These are phyloP conservation scores for Himalopsyche phryganea DNA, from an alignment of 1,140 invertebrate species.

Conservation along the genomic window DNA sequence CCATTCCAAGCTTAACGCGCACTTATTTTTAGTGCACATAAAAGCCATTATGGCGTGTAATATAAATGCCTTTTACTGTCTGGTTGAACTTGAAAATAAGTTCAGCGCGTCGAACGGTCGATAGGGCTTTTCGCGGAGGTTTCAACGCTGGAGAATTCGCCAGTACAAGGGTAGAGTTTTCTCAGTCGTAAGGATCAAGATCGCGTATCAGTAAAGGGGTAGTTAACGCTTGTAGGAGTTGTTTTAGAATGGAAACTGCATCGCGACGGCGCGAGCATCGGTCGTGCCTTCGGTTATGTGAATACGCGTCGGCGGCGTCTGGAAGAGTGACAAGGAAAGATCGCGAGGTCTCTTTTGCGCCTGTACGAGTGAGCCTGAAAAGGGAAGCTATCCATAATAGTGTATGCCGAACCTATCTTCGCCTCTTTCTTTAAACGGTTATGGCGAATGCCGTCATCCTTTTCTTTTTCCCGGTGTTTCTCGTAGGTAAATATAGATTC, in stretches of 20 bases:
- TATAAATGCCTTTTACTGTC: slow-evolving; percentile 35
- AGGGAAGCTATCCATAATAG: slow-evolving; percentile 21
- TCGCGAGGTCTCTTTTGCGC: slow-evolving; percentile 5
- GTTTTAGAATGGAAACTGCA: slow-evolving; percentile 18
- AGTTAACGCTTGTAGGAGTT: slow-evolving; percentile 4
- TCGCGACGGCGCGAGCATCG: slow-evolving; percentile 29
- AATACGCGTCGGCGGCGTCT: neutral
- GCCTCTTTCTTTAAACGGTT: slow-evolving; percentile 16
- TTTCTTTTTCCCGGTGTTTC: slow-evolving; percentile 18
- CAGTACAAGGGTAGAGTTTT: neutral
- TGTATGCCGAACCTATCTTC: slow-evolving; percentile 20
- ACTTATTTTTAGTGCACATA: slow-evolving; percentile 35
- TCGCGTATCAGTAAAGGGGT: neutral
- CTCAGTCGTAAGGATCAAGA: slow-evolving; percentile 7
- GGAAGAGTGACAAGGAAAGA: slow-evolving; percentile 13
- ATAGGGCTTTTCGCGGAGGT: slow-evolving; percentile 8
- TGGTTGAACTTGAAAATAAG: slow-evolving; percentile 32
- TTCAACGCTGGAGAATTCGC: slow-evolving; percentile 7
- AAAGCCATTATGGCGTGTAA: slow-evolving; percentile 35
- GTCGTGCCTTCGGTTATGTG: neutral
- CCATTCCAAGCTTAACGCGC: slow-evolving; percentile 29
- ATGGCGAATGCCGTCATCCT: slow-evolving; percentile 16
- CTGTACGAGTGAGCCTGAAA: no score
- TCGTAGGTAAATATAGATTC: slow-evolving; percentile 27
- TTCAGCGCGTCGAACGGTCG: slow-evolving; percentile 11